A percentile compares a stretch with the other conserved stretches of the same genome.
Conservation (phyloP, 2,797 vertebrate genomes). For the Cirrhinus mrigala region DNA sequence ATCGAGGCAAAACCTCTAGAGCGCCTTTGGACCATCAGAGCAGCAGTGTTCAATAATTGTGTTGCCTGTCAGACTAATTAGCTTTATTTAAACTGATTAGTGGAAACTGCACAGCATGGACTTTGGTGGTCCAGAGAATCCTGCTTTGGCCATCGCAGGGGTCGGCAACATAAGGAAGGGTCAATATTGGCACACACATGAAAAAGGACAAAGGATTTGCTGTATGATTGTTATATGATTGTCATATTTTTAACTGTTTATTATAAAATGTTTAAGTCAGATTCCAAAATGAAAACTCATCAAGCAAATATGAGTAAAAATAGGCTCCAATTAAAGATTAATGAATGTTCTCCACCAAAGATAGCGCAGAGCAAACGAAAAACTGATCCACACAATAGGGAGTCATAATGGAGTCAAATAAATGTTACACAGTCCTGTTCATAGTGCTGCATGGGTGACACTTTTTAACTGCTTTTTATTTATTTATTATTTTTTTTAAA, state of each 20-base stretch:
- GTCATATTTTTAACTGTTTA: not conserved
- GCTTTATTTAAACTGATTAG: constrained; percentile 28
- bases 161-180: constrained; percentile 21
- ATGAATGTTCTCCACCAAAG: too few species aligned
- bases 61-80: constrained; percentile 30
- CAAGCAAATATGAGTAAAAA: constrained; percentile 1
- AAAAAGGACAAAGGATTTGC: not conserved
- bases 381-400: not conserved
- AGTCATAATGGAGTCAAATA: not conserved
- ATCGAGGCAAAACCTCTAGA: constrained; percentile 27
- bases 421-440: not conserved
- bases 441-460: not conserved
- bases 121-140: constrained; percentile 69
- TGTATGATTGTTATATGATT: constrained; percentile 1
- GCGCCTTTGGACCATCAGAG: constrained; percentile 45
- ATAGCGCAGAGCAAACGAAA: not conserved
- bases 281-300: not conserved
- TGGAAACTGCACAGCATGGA: constrained; percentile 20
- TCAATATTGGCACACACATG: not conserved
- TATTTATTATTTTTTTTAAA: not conserved
- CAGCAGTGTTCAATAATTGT: not conserved
- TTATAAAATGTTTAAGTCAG: not conserved
- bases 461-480: not conserved
- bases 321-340: not conserved
- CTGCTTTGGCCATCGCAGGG: constrained; percentile 58